Base-by-base conservation (phyloP, 2,888 invertebrate genomes). In the Neria commutata region DNA sequence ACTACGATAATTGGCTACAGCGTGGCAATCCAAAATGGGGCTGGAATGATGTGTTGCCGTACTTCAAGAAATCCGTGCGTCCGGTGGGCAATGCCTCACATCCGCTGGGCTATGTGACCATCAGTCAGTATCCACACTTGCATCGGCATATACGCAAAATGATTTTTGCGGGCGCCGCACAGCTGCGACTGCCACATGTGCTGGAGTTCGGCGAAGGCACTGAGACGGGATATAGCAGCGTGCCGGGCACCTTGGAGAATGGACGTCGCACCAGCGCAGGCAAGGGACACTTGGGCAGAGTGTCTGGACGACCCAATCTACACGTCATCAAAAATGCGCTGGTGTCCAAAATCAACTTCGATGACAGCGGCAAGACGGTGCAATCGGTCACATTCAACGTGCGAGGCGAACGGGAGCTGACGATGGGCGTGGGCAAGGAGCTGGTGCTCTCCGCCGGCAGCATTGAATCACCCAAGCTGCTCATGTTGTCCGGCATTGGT, bases 261-360 rank as follows among this genome's bases (percentile, higher is more conserved):
- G 92, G 93, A 1, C 83, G 87, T 0, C 84, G 94, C 58, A 87
- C 88, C 75, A 91, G 91, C 75, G 86, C 91, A 0, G 90, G 89
- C 4, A 90, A 88, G 75, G 90, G 89, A 0, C 91, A 88, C 73
- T 79, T 93, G 77, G 81, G 61, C 76, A 83, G 83, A 6, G 77
- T 81, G 0, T 81, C 84, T 33, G 68, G 84, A 14, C 76, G 87
- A 3, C 70, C 78, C 5, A 90, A 90, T 75, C 73, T 90, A 1
- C 83, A 84, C 60, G 83, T 89, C 0, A 82, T 87, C 16, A 86
- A 86, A 61, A 81, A 86, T 45, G 83, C 88, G 0, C 80, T 82
- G 37, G 89, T 84, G 0, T 84, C 83, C 2, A 84, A 83, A 67
- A 74, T 89, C 1, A 73, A 85, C 3, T 80, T 89, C 24, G 82